phyloP scores from a whole-genome alignment of 2,113 vertebrate species.

The western clawed frog (Xenopus tropicalis) region UCB_Xtro_10.0 CM004450.2:27075501-27076000 shows the following conservation, averaged over 20 bases:
- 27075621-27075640: not conserved
- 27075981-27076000: too few species aligned
- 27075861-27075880: too few species aligned
- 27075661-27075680: constrained; percentile 31
- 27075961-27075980: too few species aligned
- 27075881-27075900: too few species aligned
- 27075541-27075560: not conserved
- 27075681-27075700: constrained; percentile 40
- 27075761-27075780: constrained; percentile 30
- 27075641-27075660: constrained; percentile 40
- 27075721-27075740: constrained; percentile 30
- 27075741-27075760: not conserved
- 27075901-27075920: too few species aligned
- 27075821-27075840: not conserved
- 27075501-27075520: not conserved
- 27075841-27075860: too few species aligned
- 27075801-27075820: not conserved
- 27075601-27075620: constrained; percentile 10
- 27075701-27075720: constrained; percentile 32
- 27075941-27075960: too few species aligned
- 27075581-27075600: not conserved
- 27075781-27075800: constrained; percentile 28
- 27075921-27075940: too few species aligned
- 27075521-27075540: not conserved
- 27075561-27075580: not conserved